Percentiles rank a stretch among this genome's conserved stretches.
phyloP scores from a whole-genome alignment of 2,888 invertebrate species.

The Pammene aurita region DNA sequence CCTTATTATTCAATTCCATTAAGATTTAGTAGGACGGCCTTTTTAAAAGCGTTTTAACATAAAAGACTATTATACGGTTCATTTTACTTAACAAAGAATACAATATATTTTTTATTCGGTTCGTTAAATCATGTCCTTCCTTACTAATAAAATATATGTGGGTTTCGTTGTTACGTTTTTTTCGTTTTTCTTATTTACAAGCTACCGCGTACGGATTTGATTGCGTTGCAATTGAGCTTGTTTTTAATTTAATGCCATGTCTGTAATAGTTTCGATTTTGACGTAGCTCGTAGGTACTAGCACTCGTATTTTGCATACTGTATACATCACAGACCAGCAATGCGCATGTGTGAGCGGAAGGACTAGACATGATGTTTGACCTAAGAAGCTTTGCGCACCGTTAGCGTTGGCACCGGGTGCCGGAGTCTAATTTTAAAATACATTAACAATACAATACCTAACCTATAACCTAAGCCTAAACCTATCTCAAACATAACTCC shows the following conservation, averaged over 20 bases:
- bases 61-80: conserved; percentile 74
- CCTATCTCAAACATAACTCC: no score
- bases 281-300: no score
- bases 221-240: neutral
- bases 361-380: no score
- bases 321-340: no score
- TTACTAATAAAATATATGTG: conserved; percentile 13
- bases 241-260: neutral
- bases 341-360: no score
- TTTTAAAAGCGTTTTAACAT: conserved; percentile 73
- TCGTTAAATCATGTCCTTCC: conserved; percentile 56
- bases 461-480: no score
- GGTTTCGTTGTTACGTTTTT: conserved; percentile 13
- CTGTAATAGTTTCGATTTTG: no score
- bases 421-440: no score
- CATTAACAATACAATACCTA: no score
- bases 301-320: no score
- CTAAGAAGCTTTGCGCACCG: no score
- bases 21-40: conserved; percentile 74
- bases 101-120: conserved; percentile 67
- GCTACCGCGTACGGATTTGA: conserved; percentile 9
- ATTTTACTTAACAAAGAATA: conserved; percentile 77
- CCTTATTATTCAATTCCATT: conserved; percentile 80
- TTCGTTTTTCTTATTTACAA: conserved; percentile 4
- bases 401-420: no score